Evolutionary conservation across 2,888 invertebrate species (phyloP).

Genomic region (Papilio protenor): DNA sequence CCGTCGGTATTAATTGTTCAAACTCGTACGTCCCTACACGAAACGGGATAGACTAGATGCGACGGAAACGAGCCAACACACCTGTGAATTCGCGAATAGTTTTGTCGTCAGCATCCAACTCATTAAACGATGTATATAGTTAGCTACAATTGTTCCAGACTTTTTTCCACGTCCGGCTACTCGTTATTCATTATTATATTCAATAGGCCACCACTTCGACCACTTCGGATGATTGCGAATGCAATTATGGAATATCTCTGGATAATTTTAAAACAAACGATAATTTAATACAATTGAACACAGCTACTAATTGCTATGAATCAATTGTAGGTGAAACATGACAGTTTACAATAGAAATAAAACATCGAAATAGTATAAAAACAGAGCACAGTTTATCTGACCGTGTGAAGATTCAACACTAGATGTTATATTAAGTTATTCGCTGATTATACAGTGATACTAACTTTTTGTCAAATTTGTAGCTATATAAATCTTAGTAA

Average conservation of each 20-base stretch:
- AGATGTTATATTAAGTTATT: neutral
- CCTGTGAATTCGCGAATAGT: constrained; percentile 72
- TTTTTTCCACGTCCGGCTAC: constrained; percentile 65
- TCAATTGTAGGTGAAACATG: constrained; percentile 15
- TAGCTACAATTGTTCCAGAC: constrained; percentile 70
- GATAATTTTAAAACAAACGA: constrained; percentile 28
- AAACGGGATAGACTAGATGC: constrained; percentile 68
- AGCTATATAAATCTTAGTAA: neutral
- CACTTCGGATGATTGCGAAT: constrained; percentile 43
- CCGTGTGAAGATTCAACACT: neutral
- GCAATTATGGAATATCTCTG: constrained; percentile 35
- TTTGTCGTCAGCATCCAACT: constrained; percentile 59
- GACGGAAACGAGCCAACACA: constrained; percentile 63
- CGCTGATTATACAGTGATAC: neutral
- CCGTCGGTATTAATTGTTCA: constrained; percentile 74
- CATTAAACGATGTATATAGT: constrained; percentile 71
- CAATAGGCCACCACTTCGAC: constrained; percentile 34
- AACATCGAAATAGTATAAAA: constrained; percentile 4
- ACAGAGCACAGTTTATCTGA: neutral
- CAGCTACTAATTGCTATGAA: constrained; percentile 21
- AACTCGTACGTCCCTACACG: constrained; percentile 59
- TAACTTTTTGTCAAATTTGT: neutral
- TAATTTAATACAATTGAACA: constrained; percentile 28
- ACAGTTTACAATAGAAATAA: constrained; percentile 18
- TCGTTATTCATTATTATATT: constrained; percentile 29